Evolutionary conservation across 2,113 vertebrate genomes (phyloP).

Genomic region (Paramisgurnus dabryanus): DNA sequence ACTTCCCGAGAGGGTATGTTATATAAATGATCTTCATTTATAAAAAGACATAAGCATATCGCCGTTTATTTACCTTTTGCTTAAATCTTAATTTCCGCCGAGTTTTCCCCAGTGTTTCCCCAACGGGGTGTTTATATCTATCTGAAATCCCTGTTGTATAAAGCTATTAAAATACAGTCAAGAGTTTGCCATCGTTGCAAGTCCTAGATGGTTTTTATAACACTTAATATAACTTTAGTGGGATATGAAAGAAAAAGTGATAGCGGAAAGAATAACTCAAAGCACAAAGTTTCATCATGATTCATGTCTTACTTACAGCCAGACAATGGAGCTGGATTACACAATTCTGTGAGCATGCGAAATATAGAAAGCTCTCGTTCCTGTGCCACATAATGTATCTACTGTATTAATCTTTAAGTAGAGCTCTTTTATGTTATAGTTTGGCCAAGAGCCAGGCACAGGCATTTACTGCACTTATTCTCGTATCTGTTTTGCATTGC

Average conservation of each 20-base stretch:
- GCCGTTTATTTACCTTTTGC: neutral
- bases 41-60: neutral
- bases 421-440: slow-evolving; percentile 50
- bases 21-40: slow-evolving; percentile 4
- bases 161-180: slow-evolving; percentile 27
- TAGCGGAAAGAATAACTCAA: neutral
- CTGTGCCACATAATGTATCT: slow-evolving; percentile 25
- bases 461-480: neutral
- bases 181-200: neutral
- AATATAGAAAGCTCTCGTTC: slow-evolving; percentile 42
- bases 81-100: neutral
- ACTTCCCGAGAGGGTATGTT: neutral
- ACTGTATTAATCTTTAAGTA: slow-evolving; percentile 45
- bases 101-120: neutral
- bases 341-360: slow-evolving; percentile 46
- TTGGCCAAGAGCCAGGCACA: slow-evolving; percentile 16
- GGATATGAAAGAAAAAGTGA: neutral
- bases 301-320: slow-evolving; percentile 19
- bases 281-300: slow-evolving; percentile 8
- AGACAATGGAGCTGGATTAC: slow-evolving; percentile 42
- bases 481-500: too few species aligned
- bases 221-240: slow-evolving; percentile 18
- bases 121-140: slow-evolving; percentile 24
- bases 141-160: slow-evolving; percentile 5
- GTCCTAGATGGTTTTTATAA: neutral